Evolutionary conservation across 2,797 vertebrate genomes (phyloP), one percentile per base, ranked within the genome.

Genomic region (Microcaecilia unicolor): DNA sequence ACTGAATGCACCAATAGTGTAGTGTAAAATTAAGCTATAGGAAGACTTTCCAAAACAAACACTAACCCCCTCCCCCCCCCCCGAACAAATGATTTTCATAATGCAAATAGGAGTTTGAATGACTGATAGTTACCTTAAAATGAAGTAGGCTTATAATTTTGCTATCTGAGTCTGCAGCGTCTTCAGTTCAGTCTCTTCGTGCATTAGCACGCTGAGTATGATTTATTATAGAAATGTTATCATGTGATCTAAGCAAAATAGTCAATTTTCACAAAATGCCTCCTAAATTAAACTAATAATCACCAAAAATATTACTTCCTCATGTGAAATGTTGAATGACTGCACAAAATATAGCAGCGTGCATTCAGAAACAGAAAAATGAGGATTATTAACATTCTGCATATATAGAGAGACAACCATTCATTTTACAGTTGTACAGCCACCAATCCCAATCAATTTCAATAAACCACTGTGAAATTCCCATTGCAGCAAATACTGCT

Each of bases 211-310:
- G 96, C 94, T 99, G 96, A 99, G 94, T 99, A 92, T 95, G 92
- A 99, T 99, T 99, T 93, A 97, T 98, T 98, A 91, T 96, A 99
- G 84, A 99, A 97, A 99, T 96, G 96, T 99, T 99, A 99, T 99
- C 93, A 99, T 95, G 89, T 93, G 93, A 92, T 83, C 90, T 95
- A 89, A 74, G 91, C 88, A 97, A 87, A 87, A 80, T 82, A 81
- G 85, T 92, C 90, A 87, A 79, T 78, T 75, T 94, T 92, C 89
- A 93, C 72, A 84, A 88, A 83, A 84, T 85, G 81, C 79, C 41
- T 82, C 83, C 84, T 86, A 89, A 69, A 83, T 81, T 79, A 67
- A 82, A 64, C 65, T 70, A 59, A 78, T 54, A 66, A 67, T 51
- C 42, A 61, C 67, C 71, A 79, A 78, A 70, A 70, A 76, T 50